Base-by-base conservation (phyloP, 2,113 vertebrate genomes). In the Carassius carassius region DNA sequence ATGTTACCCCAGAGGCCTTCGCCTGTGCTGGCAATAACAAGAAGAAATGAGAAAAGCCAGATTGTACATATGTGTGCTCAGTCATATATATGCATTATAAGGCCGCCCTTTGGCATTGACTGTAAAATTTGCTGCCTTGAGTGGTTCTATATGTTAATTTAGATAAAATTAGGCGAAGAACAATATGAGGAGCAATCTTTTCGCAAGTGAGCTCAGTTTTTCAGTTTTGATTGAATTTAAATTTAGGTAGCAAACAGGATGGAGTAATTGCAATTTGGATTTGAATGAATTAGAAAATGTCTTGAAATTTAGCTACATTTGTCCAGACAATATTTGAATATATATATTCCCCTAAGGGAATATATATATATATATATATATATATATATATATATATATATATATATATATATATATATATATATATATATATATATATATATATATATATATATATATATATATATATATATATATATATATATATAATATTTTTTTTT, bases 1-100 rank as follows among this genome's bases (percentile, higher is more conserved):
- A 10, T 47, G 78, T 32, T 19, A 60, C 69, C 49, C 65, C 44
- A 47, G 25, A 77, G 84, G 60, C 25, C 63, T 32, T 81, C 41
- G 32, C 41, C 23, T 85, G 21, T 54, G 29, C 23, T 35, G 35
- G 25, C 35, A 56, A n/a, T 67, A 82, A 77, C 41, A 72, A 78
- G 37, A 16, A 41, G 44, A 80, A 84, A 67, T 75, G 54, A 83
- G 29, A 79, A 29, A 51, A 56, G 29, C 21, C n/a, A 9, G 17
- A 21, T 51, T 73, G 29, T 35, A 79, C 41, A 73, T 67, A 56
- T 44, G 29, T 77, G 60, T 67, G 25, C 19, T n/a, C 23, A 4
- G 19, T 85, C 67, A 73, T 79, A 73, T 70, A 60, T 73, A 73
- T 73, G n/a, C 51, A 47, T 85, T 60, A 79, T 44, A 62, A 7